A percentile compares a stretch with the other conserved stretches of the same genome.
These are phyloP conservation scores for Acinonyx jubatus DNA, from an alignment of 2,113 vertebrate species.

Conservation along the genomic window DNA sequence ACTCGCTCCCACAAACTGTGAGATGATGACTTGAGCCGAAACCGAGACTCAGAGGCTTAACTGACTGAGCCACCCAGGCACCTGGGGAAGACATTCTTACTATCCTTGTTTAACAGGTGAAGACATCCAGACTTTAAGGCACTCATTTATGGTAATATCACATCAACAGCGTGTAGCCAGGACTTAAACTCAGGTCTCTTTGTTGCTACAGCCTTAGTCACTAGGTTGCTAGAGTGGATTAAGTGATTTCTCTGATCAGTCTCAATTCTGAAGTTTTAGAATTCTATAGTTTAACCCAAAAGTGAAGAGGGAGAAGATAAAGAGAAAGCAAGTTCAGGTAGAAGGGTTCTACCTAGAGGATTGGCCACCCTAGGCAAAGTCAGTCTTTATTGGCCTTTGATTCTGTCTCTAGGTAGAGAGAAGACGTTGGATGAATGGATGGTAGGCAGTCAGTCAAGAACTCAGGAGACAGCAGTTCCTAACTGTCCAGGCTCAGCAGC, in stretches of 20 bases:
- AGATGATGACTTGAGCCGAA: too few relatives aligned
- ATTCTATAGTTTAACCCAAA: not conserved
- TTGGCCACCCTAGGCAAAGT: too few relatives aligned
- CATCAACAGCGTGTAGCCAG: rapidly evolving
- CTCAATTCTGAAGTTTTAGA: not conserved
- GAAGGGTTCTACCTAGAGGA: not conserved
- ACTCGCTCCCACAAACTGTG: too few relatives aligned
- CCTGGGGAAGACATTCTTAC: not conserved
- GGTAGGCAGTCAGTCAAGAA: not conserved
- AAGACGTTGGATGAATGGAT: not conserved
- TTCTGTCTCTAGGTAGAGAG: not conserved
- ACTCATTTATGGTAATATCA: not conserved
- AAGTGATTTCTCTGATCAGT: not conserved
- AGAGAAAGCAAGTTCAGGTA: not conserved
- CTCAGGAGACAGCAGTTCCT: too few relatives aligned
- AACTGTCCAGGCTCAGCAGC: not conserved
- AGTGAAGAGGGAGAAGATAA: not conserved
- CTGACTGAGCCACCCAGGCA: too few relatives aligned
- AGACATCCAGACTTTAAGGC: not conserved
- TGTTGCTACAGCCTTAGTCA: not conserved
- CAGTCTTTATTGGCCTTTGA: not conserved
- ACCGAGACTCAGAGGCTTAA: too few relatives aligned
- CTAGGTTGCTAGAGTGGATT: not conserved
- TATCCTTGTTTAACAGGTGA: not conserved
- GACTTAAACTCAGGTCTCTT: not conserved